A percentile compares a stretch with the other conserved stretches of the same genome.
Conservation (phyloP, 2,113 vertebrate genomes). For the Sturnus vulgaris region DNA sequence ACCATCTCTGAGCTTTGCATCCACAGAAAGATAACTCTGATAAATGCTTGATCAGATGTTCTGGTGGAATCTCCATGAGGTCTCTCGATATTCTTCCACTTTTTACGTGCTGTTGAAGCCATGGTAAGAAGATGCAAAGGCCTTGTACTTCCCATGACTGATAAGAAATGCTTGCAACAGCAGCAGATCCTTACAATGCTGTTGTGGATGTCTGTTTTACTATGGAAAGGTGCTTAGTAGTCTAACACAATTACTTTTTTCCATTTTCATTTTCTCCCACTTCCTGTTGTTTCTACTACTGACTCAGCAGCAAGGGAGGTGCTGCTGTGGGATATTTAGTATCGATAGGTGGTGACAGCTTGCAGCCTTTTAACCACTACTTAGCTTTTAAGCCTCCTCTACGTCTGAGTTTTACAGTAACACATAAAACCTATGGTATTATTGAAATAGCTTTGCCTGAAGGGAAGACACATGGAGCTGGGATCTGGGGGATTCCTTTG, state of each 20-base stretch:
- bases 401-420: not conserved
- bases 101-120: not conserved
- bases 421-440: not conserved
- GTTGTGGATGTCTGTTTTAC: not conserved
- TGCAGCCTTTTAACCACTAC: not conserved
- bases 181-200: not conserved
- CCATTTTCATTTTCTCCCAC: not conserved
- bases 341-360: not conserved
- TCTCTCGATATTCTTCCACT: not conserved
- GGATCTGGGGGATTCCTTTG: not conserved
- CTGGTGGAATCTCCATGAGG: not conserved
- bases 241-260: not conserved
- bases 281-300: not conserved
- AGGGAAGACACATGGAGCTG: not conserved
- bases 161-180: not conserved
- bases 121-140: not conserved
- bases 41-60: not conserved
- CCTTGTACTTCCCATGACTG: not conserved
- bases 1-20: not conserved
- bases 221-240: not conserved
- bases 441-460: not conserved
- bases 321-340: not conserved
- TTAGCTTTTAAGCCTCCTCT: not conserved
- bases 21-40: not conserved
- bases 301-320: not conserved